phyloP scores from a whole-genome alignment of 2,888 invertebrate genomes.

The Diloba caeruleocephala region DNA sequence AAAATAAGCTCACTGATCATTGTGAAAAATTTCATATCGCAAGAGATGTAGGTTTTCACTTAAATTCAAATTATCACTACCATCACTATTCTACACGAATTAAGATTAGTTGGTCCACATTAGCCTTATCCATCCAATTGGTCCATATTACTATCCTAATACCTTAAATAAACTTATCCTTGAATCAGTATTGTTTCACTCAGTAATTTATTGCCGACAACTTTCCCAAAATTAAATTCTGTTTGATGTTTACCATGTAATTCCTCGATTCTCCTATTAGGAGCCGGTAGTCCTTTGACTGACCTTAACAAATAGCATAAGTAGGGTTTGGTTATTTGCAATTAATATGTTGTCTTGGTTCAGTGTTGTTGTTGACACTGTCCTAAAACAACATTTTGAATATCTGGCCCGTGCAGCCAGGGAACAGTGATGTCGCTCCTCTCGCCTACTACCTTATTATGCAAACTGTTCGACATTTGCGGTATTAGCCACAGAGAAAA shows the following conservation, averaged over 20 bases:
- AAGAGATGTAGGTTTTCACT: too few species aligned
- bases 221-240: conserved; percentile 31
- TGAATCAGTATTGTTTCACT: conserved; percentile 37
- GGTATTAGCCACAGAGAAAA: conserved; percentile 40
- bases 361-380: conserved; percentile 64
- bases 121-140: too few species aligned
- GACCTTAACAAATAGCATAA: conserved; percentile 53
- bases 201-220: conserved; percentile 38
- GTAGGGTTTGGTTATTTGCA: conserved; percentile 68
- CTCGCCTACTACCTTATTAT: conserved; percentile 41
- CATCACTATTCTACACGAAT: too few species aligned
- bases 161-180: conserved; percentile 30
- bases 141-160: too few species aligned
- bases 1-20: too few species aligned
- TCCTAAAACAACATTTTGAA: conserved; percentile 78
- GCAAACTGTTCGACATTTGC: conserved; percentile 51
- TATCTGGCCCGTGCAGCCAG: conserved; percentile 58
- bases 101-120: too few species aligned
- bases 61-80: too few species aligned
- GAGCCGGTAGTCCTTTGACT: conserved; percentile 25
- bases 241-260: conserved; percentile 38
- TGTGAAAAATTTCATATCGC: too few species aligned
- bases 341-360: conserved; percentile 74
- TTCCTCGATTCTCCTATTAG: conserved; percentile 25
- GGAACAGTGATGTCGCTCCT: conserved; percentile 50